Evolutionary conservation across 2,797 vertebrate species (phyloP).

Genomic region (Crocodylus rhombifer): DNA sequence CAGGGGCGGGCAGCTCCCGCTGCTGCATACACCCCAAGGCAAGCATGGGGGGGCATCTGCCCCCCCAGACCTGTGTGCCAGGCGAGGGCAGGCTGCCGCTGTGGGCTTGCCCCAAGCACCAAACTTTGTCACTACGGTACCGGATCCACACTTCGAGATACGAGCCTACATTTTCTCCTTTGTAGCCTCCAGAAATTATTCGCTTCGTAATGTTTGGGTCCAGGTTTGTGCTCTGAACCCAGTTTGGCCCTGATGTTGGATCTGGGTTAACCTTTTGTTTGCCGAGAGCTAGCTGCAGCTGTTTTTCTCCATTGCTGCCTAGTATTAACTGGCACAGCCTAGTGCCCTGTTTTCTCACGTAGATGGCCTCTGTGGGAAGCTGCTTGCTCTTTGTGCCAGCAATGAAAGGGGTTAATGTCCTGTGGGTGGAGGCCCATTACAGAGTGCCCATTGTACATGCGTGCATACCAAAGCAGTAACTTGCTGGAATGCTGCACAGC

Average conservation of each 20-base stretch:
- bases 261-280: conserved; percentile 15
- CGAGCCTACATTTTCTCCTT: background rate
- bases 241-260: background rate
- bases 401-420: conserved; percentile 45
- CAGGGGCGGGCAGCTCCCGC: too few relatives aligned
- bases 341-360: background rate
- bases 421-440: conserved; percentile 53
- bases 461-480: conserved; percentile 67
- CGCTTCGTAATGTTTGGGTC: fast-evolving
- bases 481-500: conserved; percentile 75
- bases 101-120: too few relatives aligned
- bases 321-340: fast-evolving
- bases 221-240: background rate
- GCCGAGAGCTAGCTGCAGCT: too few relatives aligned
- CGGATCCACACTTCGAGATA: background rate
- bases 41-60: too few relatives aligned
- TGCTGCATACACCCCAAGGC: too few relatives aligned
- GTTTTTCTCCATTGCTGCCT: background rate
- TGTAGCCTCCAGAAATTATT: background rate
- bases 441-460: conserved; percentile 73
- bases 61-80: too few relatives aligned
- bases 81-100: too few relatives aligned
- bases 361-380: background rate
- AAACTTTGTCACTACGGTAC: too few relatives aligned
- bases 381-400: background rate